A percentile compares a stretch with the other conserved stretches of the same genome.
Conservation (phyloP, 2,797 vertebrate genomes). For the Lepus oiostolus region DNA sequence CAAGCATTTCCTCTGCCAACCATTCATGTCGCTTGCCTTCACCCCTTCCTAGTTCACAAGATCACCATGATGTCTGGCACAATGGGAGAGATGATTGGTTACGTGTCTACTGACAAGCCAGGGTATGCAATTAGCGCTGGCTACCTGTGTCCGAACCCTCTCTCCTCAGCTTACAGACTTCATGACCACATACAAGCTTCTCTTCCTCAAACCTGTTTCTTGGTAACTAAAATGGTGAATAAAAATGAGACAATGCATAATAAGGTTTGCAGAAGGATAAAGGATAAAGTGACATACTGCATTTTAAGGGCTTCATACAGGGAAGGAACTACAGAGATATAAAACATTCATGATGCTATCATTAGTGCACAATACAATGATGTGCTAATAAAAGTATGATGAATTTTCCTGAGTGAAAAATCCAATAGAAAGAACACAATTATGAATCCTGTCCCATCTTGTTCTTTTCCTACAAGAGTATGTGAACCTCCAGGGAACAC, state of each 20-base stretch:
- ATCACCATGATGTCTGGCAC: background rate
- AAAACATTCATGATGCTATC: conserved; percentile 45
- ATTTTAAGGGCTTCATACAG: background rate
- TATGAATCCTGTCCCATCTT: conserved; percentile 12
- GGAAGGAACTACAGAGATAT: background rate
- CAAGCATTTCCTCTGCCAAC: background rate
- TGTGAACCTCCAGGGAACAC: background rate
- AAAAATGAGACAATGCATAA: background rate
- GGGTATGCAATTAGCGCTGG: background rate
- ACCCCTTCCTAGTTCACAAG: background rate
- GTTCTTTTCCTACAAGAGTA: background rate
- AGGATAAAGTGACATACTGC: conserved; percentile 12
- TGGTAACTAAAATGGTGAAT: background rate
- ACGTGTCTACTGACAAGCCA: background rate
- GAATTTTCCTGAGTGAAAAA: conserved; percentile 60
- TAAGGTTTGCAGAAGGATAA: conserved; percentile 29
- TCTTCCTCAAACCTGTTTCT: background rate
- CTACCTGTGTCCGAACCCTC: background rate
- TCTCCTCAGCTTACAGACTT: background rate
- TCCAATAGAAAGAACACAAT: conserved; percentile 54
- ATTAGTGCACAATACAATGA: background rate
- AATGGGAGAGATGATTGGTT: background rate
- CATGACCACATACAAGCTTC: background rate
- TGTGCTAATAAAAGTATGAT: conserved; percentile 62
- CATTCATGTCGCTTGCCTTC: background rate